Base-by-base conservation (phyloP, 2,888 invertebrate species). In the Eilema sororculum region DNA sequence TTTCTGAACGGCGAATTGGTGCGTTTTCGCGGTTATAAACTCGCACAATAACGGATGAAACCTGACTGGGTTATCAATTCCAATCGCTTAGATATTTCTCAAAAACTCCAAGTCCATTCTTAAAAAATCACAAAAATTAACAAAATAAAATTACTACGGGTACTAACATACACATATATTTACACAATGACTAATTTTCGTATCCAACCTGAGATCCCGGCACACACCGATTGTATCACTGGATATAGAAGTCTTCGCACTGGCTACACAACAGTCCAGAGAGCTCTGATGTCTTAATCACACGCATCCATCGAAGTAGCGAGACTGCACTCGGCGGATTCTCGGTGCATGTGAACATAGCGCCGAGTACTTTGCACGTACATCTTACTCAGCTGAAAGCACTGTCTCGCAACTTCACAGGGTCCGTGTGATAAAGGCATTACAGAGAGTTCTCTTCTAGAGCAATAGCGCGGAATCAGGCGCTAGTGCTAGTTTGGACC, bases 401-500 rank as follows among this genome's bases (percentile, higher is more conserved):
- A n/a, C n/a, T n/a, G n/a, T n/a, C n/a, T n/a, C n/a, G n/a, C n/a
- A n/a, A n/a, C n/a, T n/a, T n/a, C n/a, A n/a, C n/a, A n/a, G n/a
- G n/a, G n/a, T n/a, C n/a, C n/a, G n/a, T n/a, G n/a, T n/a, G n/a
- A n/a, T n/a, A n/a, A n/a, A n/a, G n/a, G n/a, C n/a, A 28, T 28
- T 28, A 28, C 9, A 28, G 16, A 8, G 4, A 52, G 37, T 33
- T 41, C 13, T 41, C 16, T 41, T 41, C 37, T 88, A 93, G 13
- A 94, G 87, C 61, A 92, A 88, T 74, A 94, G 83, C 63, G 90
- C 90, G 16, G 91, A 86, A 71, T 90, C 87, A 64, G 94, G 94
- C 87, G 95, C 94, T 59, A 95, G 87, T 77, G 94, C 90, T 2
- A 93, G 89, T 71, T 84, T 89, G 73, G 85, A 89, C 65, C 91